These are phyloP conservation scores for Platycnemis pennipes DNA, from an alignment of 2,888 invertebrate species.

Conservation along the genomic window DNA sequence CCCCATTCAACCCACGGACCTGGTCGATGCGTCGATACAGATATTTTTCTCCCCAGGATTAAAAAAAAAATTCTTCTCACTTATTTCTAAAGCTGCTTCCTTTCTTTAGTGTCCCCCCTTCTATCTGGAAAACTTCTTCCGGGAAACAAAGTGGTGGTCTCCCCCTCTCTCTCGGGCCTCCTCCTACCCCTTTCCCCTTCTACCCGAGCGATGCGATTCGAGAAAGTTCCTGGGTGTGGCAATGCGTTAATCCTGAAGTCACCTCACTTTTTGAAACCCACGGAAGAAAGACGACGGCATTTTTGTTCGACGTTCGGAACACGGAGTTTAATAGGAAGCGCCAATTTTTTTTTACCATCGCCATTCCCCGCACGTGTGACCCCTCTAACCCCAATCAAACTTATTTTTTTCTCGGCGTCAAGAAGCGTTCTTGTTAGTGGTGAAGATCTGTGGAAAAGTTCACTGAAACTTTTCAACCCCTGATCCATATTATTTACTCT, in stretches of 20 bases:
- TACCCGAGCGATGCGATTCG: background rate
- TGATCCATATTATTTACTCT: background rate
- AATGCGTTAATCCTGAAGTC: background rate
- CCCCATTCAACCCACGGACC: background rate
- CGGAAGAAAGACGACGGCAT: background rate
- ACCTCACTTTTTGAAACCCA: background rate
- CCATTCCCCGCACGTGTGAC: background rate
- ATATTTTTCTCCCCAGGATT: background rate
- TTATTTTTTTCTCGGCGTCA: background rate
- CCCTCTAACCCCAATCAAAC: background rate
- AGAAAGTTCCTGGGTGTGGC: background rate
- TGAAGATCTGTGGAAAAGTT: background rate
- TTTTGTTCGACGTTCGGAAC: background rate
- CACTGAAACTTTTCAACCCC: background rate
- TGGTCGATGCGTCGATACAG: background rate
- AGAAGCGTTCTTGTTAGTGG: background rate
- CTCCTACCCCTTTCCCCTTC: background rate
- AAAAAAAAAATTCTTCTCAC: background rate
- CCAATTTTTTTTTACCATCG: background rate
- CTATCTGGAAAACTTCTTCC: background rate
- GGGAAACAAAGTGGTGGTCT: conserved; percentile 6
- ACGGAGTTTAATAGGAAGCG: background rate
- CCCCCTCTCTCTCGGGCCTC: background rate
- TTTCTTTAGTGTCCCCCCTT: background rate
- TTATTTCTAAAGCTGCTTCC: background rate